Evolutionary conservation across 2,888 invertebrate genomes (phyloP), one percentile per base, ranked within the genome.

Genomic region (Minunthozetes semirufus): DNA sequence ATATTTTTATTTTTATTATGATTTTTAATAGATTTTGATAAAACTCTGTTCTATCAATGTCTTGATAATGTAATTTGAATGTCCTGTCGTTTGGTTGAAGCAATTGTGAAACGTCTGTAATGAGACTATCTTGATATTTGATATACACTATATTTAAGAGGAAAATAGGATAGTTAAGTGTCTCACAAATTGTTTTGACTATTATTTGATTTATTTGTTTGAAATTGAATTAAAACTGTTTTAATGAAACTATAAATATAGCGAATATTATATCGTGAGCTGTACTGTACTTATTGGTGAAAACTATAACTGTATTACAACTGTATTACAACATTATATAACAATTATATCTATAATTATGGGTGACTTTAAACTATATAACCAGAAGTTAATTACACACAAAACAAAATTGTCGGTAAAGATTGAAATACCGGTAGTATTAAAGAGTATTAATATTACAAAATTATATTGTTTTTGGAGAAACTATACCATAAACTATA

Each of bases 391-490:
- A 56, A 56, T 56, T 11, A 56, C 56, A 22, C 19, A 13, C 19
- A 56, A 13, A 56, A 56, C 11, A 56, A 22, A 53, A 56, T 22
- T 22, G 56, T 56, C 22, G 22, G 56, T 19, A 22, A 56, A 22
- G 19, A 11, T 22, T 19, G 13, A 56, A 56, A 56, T 56, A 56
- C 56, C 56, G 56, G 56, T 56, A 56, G 50, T 19, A 9, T n/a
- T 50, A 13, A 9, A 42, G n/a, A 19, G 5, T 13, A 42, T 42
- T 42, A 48, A 4, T 48, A 56, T 56, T 56, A 56, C 22, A 56
- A 56, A 56, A 61, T n/a, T 68, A 11, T 17, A 46, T 68, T 68
- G 19, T 22, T 61, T 33, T 27, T 4, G 68, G 68, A 68, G 68
- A 68, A 48, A 53, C 53, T 22, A 53, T 53, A 19, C 13, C 13